Evolutionary conservation across 2,888 invertebrate species (phyloP), one percentile per base, ranked within the genome.

Genomic region (Leptarthrus brevirostris): DNA sequence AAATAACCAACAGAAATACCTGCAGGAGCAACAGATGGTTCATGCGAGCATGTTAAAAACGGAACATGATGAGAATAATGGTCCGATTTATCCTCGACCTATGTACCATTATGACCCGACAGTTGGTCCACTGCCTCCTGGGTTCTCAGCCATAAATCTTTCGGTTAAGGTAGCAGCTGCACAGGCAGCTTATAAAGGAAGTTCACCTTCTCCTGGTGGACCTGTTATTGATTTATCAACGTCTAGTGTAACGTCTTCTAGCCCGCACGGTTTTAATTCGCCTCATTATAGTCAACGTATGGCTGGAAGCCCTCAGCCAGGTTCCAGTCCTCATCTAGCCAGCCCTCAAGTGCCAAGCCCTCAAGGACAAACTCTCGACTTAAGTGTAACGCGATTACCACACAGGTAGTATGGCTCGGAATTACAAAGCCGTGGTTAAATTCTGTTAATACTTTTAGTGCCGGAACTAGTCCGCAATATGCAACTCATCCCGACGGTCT

Each of bases 321-420:
- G 93, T 79, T 92, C 93, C 78, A 94, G 93, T 86, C 94, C 94
- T 78, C 91, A 91, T 83, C 91, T 93, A 79, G 92, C 93, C 82
- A 94, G 94, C 87, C 94, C 94, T 78, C 93, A 94, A 88, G 94
- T 94, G 86, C 94, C 94, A 82, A 94, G 94, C 87, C 94, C 94
- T 77, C 94, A 94, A 87, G 94, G 94, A 80, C 94, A 95, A 86
- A 94, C 94, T 80, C 88, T 94, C 85, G 94, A 95, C 87, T 90
- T 94, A 84, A 94, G 94, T 86, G 94, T 95, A 80, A 93, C 92
- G 86, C 89, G 93, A 86, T 89, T 94, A 85, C 91, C 92, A 83
- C 93, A 93, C 89, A 93, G 94, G 93, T 94, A 87, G 80, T 81
- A 12, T 40, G 58, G 22, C 40, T 16, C 1, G 16, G 22, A 8